Evolutionary conservation across 2,797 vertebrate species (phyloP).

Genomic region (Acropternis orthonyx): DNA sequence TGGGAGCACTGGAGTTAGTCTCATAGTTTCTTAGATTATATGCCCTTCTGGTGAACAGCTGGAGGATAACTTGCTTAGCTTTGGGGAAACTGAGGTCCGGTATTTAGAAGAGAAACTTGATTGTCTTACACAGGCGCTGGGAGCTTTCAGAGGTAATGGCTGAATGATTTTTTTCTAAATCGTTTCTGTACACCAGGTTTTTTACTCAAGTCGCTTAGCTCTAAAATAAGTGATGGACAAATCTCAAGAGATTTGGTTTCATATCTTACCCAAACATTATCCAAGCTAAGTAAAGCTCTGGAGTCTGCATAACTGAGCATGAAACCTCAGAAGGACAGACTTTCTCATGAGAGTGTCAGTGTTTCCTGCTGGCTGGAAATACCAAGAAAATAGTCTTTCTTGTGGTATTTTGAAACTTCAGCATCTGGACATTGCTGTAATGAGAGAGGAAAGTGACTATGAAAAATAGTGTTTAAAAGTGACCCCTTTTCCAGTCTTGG

Average conservation of each 20-base stretch:
- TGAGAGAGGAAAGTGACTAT: not conserved
- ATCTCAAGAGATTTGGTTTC: conserved; percentile 57
- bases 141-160: not conserved
- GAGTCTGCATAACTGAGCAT: conserved; percentile 55
- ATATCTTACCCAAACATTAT: conserved; percentile 62
- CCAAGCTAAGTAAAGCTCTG: conserved; percentile 66
- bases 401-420: conserved; percentile 47
- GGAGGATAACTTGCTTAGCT: not conserved
- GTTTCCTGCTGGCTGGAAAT: conserved; percentile 57
- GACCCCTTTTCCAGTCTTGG: not conserved
- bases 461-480: not conserved
- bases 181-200: conserved; percentile 18
- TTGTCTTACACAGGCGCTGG: not conserved
- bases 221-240: conserved; percentile 60
- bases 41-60: not conserved
- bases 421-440: not conserved
- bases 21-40: not conserved
- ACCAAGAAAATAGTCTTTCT: conserved; percentile 44
- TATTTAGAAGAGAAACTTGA: not conserved
- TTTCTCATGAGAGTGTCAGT: conserved; percentile 65
- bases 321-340: conserved; percentile 62
- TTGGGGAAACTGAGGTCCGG: not conserved
- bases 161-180: not conserved
- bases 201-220: not conserved
- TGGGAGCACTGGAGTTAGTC: not conserved